Evolutionary conservation across 2,888 invertebrate species (phyloP).

Genomic region (Phortica okadai): DNA sequence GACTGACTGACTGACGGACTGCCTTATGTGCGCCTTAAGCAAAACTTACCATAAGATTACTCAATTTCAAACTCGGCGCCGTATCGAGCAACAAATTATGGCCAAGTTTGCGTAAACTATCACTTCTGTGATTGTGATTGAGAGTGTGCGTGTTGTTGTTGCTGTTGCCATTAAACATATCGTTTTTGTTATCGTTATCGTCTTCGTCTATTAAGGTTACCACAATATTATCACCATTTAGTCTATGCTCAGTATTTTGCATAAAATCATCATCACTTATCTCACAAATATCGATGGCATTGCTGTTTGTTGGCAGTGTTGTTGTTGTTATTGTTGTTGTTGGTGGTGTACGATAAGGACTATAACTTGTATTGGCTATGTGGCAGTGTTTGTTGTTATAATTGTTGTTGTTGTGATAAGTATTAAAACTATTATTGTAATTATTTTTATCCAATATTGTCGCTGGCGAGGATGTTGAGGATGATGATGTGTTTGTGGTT

Average conservation of each 20-base stretch:
- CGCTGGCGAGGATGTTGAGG: slow-evolving; percentile 48
- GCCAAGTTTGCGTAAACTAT: slow-evolving; percentile 55
- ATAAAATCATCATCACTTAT: slow-evolving; percentile 57
- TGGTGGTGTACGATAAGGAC: slow-evolving; percentile 31
- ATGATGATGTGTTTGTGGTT: slow-evolving; percentile 47
- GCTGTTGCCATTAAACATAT: slow-evolving; percentile 61
- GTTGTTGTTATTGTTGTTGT: slow-evolving; percentile 35
- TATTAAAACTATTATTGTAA: neutral
- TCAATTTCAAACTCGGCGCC: slow-evolving; percentile 75
- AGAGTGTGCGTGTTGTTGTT: too few species aligned
- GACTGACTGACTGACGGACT: neutral
- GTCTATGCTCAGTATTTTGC: slow-evolving; percentile 44
- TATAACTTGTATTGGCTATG: slow-evolving; percentile 34
- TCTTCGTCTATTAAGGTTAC: slow-evolving; percentile 29
- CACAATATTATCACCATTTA: slow-evolving; percentile 25
- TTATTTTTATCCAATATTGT: slow-evolving; percentile 34
- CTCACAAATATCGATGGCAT: slow-evolving; percentile 64
- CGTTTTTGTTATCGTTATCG: slow-evolving; percentile 24
- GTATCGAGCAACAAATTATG: slow-evolving; percentile 73
- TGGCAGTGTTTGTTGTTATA: slow-evolving; percentile 47
- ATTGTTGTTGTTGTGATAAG: slow-evolving; percentile 52
- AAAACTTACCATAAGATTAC: slow-evolving; percentile 76
- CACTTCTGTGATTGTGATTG: slow-evolving; percentile 44
- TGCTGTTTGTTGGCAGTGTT: slow-evolving; percentile 20
- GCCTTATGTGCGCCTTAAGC: slow-evolving; percentile 7